Evolutionary conservation across 1,140 invertebrate species (phyloP).

Genomic region (Rhagoletis pomonella): DNA sequence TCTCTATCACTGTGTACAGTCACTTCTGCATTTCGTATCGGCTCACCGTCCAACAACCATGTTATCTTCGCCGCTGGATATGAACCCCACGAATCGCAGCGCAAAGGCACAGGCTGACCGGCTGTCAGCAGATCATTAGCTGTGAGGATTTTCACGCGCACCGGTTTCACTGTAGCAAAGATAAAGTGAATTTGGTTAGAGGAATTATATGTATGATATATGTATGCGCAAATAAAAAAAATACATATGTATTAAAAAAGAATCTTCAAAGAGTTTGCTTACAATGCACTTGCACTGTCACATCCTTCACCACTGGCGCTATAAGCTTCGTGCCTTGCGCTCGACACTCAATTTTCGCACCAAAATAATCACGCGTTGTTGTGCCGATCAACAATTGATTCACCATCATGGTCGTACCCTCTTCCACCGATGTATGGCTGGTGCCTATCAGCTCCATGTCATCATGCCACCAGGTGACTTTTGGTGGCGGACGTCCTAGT

Average conservation of each 20-base stretch:
- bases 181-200: not conserved
- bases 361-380: slow-evolving; percentile 79
- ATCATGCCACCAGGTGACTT: slow-evolving; percentile 87
- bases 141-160: slow-evolving; percentile 80
- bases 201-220: not conserved
- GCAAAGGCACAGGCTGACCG: slow-evolving; percentile 78
- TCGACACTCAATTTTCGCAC: slow-evolving; percentile 80
- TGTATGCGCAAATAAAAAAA: not conserved
- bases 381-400: slow-evolving; percentile 81
- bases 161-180: slow-evolving; percentile 80
- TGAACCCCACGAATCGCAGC: slow-evolving; percentile 83
- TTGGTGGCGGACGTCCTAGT: slow-evolving; percentile 81
- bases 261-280: slow-evolving; percentile 71
- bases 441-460: slow-evolving; percentile 81
- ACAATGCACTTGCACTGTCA: slow-evolving; percentile 81
- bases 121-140: slow-evolving; percentile 79
- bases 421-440: slow-evolving; percentile 77
- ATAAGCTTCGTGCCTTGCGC: slow-evolving; percentile 80
- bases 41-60: slow-evolving; percentile 82
- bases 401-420: slow-evolving; percentile 78
- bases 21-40: slow-evolving; percentile 76
- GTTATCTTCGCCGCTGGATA: slow-evolving; percentile 83
- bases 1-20: slow-evolving; percentile 72
- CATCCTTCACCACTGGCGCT: slow-evolving; percentile 77
- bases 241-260: not conserved